Evolutionary conservation across 2,797 vertebrate species (phyloP).

Genomic region (Trachops cirrhosus): DNA sequence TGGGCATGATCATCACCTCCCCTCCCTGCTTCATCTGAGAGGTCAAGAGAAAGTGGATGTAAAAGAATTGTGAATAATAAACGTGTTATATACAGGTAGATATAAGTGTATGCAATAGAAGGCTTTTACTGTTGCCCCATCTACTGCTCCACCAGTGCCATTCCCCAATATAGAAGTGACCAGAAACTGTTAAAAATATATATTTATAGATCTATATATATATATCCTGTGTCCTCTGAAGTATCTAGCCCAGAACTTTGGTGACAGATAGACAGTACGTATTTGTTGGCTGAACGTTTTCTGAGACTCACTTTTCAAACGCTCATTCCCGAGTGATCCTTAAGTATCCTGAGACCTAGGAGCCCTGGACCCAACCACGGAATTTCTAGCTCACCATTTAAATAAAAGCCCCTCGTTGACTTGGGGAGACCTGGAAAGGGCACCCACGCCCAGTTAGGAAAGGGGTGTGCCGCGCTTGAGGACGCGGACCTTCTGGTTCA

Average conservation of each 20-base stretch:
- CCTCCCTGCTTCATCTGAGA: not conserved
- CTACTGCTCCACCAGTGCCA: not conserved
- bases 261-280: not conserved
- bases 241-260: not conserved
- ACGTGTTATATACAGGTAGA: not conserved
- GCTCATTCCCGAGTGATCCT: not conserved
- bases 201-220: no score
- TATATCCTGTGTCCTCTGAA: not conserved
- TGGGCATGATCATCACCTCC: not conserved
- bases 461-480: not conserved
- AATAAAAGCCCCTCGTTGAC: not conserved
- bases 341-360: not conserved
- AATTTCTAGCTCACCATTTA: not conserved
- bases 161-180: not conserved
- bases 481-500: not conserved
- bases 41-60: not conserved
- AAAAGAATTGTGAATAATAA: not conserved
- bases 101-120: not conserved
- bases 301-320: not conserved
- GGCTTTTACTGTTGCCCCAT: not conserved
- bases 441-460: not conserved
- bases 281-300: conserved; percentile 1
- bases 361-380: not conserved
- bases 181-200: not conserved
- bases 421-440: not conserved